phyloP scores from a whole-genome alignment of 2,888 invertebrate species.

The Sarcophaga subvicina region DNA sequence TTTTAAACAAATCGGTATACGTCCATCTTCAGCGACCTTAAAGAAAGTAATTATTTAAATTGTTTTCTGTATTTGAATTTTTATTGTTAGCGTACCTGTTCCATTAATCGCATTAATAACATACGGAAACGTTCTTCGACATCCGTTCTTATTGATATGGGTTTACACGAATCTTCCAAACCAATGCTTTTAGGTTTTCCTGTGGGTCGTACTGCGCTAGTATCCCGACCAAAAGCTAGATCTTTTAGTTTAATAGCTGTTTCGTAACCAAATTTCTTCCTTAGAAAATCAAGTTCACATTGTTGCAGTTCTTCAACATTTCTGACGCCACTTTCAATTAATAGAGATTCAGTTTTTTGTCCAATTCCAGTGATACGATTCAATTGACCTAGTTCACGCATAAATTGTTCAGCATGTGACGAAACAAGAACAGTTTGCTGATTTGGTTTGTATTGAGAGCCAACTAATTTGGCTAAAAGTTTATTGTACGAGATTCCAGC shows the following conservation, averaged over 20 bases:
- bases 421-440: conserved; percentile 91
- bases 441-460: conserved; percentile 89
- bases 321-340: conserved; percentile 86
- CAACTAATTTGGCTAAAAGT: conserved; percentile 90
- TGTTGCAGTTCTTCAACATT: conserved; percentile 87
- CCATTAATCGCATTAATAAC: conserved; percentile 87
- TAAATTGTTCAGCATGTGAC: conserved; percentile 85
- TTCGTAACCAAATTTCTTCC: conserved; percentile 86
- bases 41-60: not conserved
- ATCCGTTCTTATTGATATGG: conserved; percentile 88
- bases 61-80: not conserved
- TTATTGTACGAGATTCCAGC: conserved; percentile 94
- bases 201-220: conserved; percentile 87
- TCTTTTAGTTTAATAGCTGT: conserved; percentile 87
- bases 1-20: conserved; percentile 89
- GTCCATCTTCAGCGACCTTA: conserved; percentile 87
- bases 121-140: conserved; percentile 88
- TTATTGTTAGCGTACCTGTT: conserved; percentile 82
- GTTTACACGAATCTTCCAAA: conserved; percentile 90
- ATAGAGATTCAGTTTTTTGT: conserved; percentile 85
- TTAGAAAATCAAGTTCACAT: conserved; percentile 84
- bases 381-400: conserved; percentile 85
- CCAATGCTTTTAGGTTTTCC: conserved; percentile 91
- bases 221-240: conserved; percentile 89
- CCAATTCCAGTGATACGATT: conserved; percentile 90